These are phyloP conservation scores for Mastacembelus armatus DNA, from an alignment of 2,797 vertebrate species.

Conservation along the genomic window DNA sequence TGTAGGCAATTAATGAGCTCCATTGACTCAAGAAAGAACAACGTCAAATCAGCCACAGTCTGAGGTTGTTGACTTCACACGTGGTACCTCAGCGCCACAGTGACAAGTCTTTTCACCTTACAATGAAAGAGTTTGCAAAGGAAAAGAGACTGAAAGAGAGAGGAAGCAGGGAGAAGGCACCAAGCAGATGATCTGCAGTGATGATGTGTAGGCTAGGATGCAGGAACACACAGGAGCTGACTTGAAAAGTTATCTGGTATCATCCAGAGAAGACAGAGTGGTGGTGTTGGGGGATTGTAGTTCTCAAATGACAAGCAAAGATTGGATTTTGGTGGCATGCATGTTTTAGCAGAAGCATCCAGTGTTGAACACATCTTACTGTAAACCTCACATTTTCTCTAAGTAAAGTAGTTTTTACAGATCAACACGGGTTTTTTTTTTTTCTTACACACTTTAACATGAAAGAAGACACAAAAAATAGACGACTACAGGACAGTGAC, in stretches of 20 bases:
- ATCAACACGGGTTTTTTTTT: too few relatives aligned
- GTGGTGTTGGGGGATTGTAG: too few relatives aligned
- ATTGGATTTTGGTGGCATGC: slow-evolving; percentile 45
- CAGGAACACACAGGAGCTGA: slow-evolving; percentile 38
- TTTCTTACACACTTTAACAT: too few relatives aligned
- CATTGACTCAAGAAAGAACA: slow-evolving; percentile 39
- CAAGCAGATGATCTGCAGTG: slow-evolving; percentile 10
- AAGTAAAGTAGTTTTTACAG: too few relatives aligned
- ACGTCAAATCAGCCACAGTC: slow-evolving; percentile 51
- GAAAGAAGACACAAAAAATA: too few relatives aligned
- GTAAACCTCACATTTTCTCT: too few relatives aligned
- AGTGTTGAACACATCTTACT: too few relatives aligned
- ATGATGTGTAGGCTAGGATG: slow-evolving; percentile 2
- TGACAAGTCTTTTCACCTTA: slow-evolving; percentile 52
- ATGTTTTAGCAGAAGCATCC: too few relatives aligned
- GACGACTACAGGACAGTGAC: too few relatives aligned
- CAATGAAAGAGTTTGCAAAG: slow-evolving; percentile 42
- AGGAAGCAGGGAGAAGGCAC: slow-evolving; percentile 2
- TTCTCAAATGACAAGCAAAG: too few relatives aligned
- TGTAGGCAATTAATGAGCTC: slow-evolving; percentile 62
- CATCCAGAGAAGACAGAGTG: slow-evolving; percentile 38
- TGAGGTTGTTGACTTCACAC: slow-evolving; percentile 67
- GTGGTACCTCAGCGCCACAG: slow-evolving; percentile 38
- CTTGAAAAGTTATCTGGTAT: slow-evolving; percentile 56
- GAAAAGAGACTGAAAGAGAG: neutral